A percentile compares a stretch with the other conserved stretches of the same genome.
Evolutionary conservation across 1,140 invertebrate genomes (phyloP).

Genomic region (Neodiprion virginianus): DNA sequence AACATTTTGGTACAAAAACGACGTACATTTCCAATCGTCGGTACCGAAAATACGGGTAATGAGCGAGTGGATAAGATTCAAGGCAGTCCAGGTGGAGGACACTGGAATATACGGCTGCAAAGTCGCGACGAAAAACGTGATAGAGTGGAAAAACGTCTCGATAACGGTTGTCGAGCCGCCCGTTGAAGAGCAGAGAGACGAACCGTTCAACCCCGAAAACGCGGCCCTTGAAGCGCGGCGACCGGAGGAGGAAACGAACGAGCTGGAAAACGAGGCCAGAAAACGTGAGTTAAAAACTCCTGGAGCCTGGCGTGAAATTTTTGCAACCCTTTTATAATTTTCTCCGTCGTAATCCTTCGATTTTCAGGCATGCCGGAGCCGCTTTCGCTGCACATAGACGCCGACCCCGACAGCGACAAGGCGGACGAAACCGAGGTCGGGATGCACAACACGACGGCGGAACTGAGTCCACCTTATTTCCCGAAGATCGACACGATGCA

Average conservation of each 20-base stretch:
- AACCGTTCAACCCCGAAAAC: constrained; percentile 35
- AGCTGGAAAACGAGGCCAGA: constrained; percentile 42
- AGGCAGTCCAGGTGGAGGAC: constrained; percentile 40
- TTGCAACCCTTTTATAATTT: constrained; percentile 9
- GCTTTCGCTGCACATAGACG: constrained; percentile 1
- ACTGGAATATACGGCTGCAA: constrained; percentile 47
- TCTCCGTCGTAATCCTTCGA: background rate
- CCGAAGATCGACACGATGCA: constrained; percentile 63
- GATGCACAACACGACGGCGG: constrained; percentile 53
- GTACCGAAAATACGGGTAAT: constrained; percentile 37
- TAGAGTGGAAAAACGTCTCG: constrained; percentile 50
- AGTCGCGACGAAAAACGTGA: constrained; percentile 26
- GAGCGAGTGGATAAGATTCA: constrained; percentile 48
- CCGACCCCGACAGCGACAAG: constrained; percentile 48
- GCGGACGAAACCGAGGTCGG: constrained; percentile 50
- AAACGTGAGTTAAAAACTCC: constrained; percentile 40
- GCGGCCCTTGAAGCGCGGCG: constrained; percentile 36
- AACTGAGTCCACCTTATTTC: constrained; percentile 55
- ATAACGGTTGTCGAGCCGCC: constrained; percentile 42
- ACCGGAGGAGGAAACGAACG: constrained; percentile 54
- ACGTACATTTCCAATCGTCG: constrained; percentile 29
- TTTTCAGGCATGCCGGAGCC: constrained; percentile 3
- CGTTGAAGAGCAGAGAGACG: constrained; percentile 45
- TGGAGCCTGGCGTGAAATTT: constrained; percentile 17
- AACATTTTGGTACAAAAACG: constrained; percentile 51